Evolutionary conservation across 2,888 invertebrate genomes (phyloP).

Genomic region (Nudaria mundana): DNA sequence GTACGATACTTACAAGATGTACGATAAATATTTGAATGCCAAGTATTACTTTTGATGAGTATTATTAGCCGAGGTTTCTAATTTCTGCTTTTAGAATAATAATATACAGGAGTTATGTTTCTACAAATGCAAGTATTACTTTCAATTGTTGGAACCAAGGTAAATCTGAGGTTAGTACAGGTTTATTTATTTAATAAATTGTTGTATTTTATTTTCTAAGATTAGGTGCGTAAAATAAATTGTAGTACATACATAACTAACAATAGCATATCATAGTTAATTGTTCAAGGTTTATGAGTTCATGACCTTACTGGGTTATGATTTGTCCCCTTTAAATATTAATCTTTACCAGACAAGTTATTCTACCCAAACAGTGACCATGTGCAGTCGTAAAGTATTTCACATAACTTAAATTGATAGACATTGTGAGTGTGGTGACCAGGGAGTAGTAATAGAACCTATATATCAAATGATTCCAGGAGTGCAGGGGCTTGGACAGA

Average conservation of each 20-base stretch:
- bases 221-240: no score
- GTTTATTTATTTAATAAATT: no score
- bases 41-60: slow-evolving; percentile 39
- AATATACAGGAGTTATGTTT: slow-evolving; percentile 73
- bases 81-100: slow-evolving; percentile 43
- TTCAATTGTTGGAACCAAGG: slow-evolving; percentile 63
- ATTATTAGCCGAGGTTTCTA: slow-evolving; percentile 40
- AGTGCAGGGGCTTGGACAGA: slow-evolving; percentile 41
- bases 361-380: slow-evolving; percentile 9
- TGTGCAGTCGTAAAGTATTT: no score
- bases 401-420: slow-evolving; percentile 8
- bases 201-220: no score
- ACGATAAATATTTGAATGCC: slow-evolving; percentile 36
- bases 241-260: background rate
- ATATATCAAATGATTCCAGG: slow-evolving; percentile 48
- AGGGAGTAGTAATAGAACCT: slow-evolving; percentile 10
- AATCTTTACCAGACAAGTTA: slow-evolving; percentile 10
- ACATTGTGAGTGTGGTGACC: slow-evolving; percentile 10
- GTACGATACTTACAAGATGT: slow-evolving; percentile 43
- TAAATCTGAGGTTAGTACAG: slow-evolving; percentile 60
- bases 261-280: slow-evolving; percentile 3
- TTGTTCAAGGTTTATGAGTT: slow-evolving; percentile 60
- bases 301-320: slow-evolving; percentile 53
- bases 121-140: slow-evolving; percentile 67
- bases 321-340: slow-evolving; percentile 34